phyloP scores from a whole-genome alignment of 2,888 invertebrate species.

The Hyposoter dolosus region DNA sequence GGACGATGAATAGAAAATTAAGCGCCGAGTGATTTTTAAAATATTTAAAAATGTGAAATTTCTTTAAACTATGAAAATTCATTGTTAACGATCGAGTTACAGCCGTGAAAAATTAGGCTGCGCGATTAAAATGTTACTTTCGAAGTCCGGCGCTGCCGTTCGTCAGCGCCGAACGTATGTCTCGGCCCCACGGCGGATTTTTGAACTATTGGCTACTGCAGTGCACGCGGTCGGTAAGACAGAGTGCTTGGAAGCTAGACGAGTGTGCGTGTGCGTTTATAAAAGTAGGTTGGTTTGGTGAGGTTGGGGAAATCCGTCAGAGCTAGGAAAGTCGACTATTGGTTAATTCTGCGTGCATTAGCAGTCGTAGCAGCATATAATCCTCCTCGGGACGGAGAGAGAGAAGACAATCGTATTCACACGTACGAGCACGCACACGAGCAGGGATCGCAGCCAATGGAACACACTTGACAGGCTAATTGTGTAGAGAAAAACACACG shows the following conservation, averaged over 20 bases:
- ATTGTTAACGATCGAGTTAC: too few species aligned
- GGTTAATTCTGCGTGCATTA: slow-evolving; percentile 4
- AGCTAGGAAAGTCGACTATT: neutral
- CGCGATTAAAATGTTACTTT: neutral
- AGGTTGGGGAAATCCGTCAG: neutral
- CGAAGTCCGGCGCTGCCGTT: neutral
- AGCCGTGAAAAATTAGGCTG: too few species aligned
- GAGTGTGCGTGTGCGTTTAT: neutral
- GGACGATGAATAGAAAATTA: too few species aligned
- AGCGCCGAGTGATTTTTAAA: too few species aligned
- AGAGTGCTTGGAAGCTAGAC: neutral
- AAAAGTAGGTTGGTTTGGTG: neutral
- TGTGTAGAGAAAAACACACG: slow-evolving; percentile 29
- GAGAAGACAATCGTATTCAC: neutral
- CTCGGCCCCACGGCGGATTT: neutral
- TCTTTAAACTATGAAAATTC: too few species aligned
- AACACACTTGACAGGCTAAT: slow-evolving; percentile 1
- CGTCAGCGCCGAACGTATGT: slow-evolving; percentile 1
- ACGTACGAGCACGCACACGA: slow-evolving; percentile 14
- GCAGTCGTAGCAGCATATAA: neutral
- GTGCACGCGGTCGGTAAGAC: neutral
- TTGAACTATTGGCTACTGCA: neutral
- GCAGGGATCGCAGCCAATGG: neutral
- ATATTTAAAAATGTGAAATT: too few species aligned
- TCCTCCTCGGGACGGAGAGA: neutral